Evolutionary conservation across 1,140 invertebrate genomes (phyloP), one percentile per base, ranked within the genome.

Genomic region (Pogonus chalceus): DNA sequence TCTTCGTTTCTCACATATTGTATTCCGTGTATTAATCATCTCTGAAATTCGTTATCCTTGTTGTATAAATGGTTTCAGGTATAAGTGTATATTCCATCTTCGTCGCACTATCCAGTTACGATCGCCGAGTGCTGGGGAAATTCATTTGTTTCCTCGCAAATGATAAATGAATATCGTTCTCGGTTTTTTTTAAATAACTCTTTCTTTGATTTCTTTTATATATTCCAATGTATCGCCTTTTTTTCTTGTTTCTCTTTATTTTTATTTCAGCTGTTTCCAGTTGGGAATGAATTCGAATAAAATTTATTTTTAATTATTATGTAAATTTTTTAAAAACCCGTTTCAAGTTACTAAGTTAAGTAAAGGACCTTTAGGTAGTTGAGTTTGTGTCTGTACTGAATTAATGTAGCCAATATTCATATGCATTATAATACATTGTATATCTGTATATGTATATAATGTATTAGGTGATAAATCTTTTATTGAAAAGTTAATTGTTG

Each of bases 71-170:
- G 31, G 43, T 39, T 47, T 55, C 49, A 43, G 39, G 53, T 55
- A 39, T 21, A 23, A 49, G 49, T 55, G 21, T 55, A 35, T 49
- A 49, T 50, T 23, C 48, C 22, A 46, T 52, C 52, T 37, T 49
- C 21, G 20, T 56, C 48, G 20, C 56, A 56, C 55, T 61, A 62
- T 62, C 61, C 57, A 53, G 48, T 55, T 56, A 58, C 57, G 56
- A 63, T 61, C 60, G 52, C 55, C 58, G 57, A 52, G 43, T 39
- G 50, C 56, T 56, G 49, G 56, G 60, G 57, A 60, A 63, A 61
- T 63, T 63, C 62, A 63, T 63, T 63, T 63, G 62, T 63, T 63
- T 60, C 57, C 62, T 18, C 18, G 59, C 54, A 58, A 63, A 63
- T 63, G 62, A 63, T 63, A 63, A 63, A 63, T 61, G 60, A 58